Percentiles rank a stretch among this genome's conserved stretches.
Evolutionary conservation across 2,113 vertebrate genomes (phyloP).

Genomic region (Lophius piscatorius): DNA sequence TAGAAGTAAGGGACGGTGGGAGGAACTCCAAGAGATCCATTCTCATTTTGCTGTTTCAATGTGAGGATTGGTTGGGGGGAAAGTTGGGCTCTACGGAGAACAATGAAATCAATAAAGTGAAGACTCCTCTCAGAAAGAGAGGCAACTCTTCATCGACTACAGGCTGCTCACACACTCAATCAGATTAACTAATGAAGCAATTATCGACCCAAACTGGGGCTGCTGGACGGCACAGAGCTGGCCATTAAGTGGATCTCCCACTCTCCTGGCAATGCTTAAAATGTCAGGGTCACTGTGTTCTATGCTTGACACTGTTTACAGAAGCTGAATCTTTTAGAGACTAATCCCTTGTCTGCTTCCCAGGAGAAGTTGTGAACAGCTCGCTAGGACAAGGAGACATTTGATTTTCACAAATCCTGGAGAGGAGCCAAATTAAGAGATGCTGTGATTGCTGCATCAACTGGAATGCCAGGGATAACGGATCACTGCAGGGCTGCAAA

Average conservation of each 20-base stretch:
- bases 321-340: slow-evolving; percentile 45
- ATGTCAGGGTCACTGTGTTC: slow-evolving; percentile 72
- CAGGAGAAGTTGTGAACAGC: slow-evolving; percentile 29
- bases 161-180: slow-evolving; percentile 69
- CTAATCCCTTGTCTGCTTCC: slow-evolving; percentile 59
- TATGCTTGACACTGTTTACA: slow-evolving; percentile 60
- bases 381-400: slow-evolving; percentile 30
- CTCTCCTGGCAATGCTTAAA: slow-evolving; percentile 61
- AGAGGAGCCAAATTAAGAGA: slow-evolving; percentile 41
- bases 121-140: slow-evolving; percentile 67
- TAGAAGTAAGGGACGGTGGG: slow-evolving; percentile 44
- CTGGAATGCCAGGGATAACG: too few species aligned
- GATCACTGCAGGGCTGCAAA: slow-evolving; percentile 23
- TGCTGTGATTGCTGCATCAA: slow-evolving; percentile 24
- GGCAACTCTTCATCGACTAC: slow-evolving; percentile 68
- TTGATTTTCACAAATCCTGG: slow-evolving; percentile 41
- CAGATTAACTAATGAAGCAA: slow-evolving; percentile 82
- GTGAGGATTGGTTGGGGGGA: slow-evolving; percentile 63
- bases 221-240: slow-evolving; percentile 58
- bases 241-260: slow-evolving; percentile 74
- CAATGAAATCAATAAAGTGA: slow-evolving; percentile 69
- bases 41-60: slow-evolving; percentile 61
- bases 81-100: slow-evolving; percentile 65
- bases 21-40: slow-evolving; percentile 55
- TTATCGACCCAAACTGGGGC: slow-evolving; percentile 69